phyloP scores from a whole-genome alignment of 1,140 invertebrate species.

The Aradophagus sp. region DNA sequence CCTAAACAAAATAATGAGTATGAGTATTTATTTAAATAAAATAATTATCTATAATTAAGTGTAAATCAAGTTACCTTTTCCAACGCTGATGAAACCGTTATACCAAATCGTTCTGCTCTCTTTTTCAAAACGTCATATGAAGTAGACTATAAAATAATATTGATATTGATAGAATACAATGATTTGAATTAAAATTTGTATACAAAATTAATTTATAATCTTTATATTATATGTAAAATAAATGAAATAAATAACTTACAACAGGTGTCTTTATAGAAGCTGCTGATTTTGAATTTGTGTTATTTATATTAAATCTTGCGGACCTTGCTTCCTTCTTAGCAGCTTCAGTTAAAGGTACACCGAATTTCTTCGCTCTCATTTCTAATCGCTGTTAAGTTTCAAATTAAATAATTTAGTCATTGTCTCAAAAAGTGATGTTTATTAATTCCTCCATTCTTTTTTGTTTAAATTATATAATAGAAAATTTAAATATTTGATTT shows the following conservation, averaged over 20 bases:
- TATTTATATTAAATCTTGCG: conserved; percentile 77
- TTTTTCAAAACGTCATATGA: conserved; percentile 82
- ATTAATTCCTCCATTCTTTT: too few species aligned
- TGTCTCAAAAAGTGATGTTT: too few species aligned
- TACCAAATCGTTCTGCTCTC: conserved; percentile 84
- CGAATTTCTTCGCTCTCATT: conserved; percentile 87
- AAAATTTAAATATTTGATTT: too few species aligned
- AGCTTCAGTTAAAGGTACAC: conserved; percentile 77
- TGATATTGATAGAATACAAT: too few species aligned
- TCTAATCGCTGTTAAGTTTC: conserved; percentile 77
- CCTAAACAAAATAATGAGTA: conserved; percentile 58
- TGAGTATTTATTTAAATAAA: too few species aligned
- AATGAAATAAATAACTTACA: conserved; percentile 41
- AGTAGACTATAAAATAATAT: conserved; percentile 61
- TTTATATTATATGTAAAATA: too few species aligned
- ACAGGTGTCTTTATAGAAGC: conserved; percentile 62
- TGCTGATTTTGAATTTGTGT: conserved; percentile 59
- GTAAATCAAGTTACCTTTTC: conserved; percentile 79
- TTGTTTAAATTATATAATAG: too few species aligned
- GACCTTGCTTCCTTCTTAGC: conserved; percentile 81
- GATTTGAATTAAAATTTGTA: too few species aligned
- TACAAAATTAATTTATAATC: conserved; percentile 1
- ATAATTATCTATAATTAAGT: too few species aligned
- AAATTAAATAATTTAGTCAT: too few species aligned
- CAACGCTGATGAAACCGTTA: conserved; percentile 81